phyloP scores from a whole-genome alignment of 2,888 invertebrate genomes.

The Luffia ferchaultella region DNA sequence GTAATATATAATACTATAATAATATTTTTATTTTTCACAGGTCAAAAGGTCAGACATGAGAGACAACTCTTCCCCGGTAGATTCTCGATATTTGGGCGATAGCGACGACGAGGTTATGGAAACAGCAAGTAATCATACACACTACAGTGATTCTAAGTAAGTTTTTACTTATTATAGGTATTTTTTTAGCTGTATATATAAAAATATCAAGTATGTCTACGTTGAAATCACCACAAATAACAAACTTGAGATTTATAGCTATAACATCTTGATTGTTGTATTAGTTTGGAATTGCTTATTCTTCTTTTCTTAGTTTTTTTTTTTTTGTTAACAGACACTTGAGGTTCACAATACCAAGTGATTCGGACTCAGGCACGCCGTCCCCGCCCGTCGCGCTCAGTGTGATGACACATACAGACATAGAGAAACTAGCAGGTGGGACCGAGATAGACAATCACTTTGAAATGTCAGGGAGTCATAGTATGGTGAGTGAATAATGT shows the following conservation, averaged over 20 bases:
- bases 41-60: neutral
- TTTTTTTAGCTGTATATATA: neutral
- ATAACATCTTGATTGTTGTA: too few species aligned
- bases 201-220: too few species aligned
- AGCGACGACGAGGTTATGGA: constrained; percentile 49
- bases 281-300: too few species aligned
- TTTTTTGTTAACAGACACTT: constrained; percentile 29
- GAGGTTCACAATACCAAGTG: constrained; percentile 50
- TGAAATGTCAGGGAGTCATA: constrained; percentile 28
- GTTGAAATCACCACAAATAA: too few species aligned
- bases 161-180: too few species aligned
- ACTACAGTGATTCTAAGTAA: constrained; percentile 46
- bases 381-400: constrained; percentile 28
- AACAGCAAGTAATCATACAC: constrained; percentile 49
- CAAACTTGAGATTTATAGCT: too few species aligned
- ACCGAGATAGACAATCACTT: constrained; percentile 13
- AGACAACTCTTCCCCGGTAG: constrained; percentile 31
- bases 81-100: constrained; percentile 39
- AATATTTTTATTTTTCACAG: neutral
- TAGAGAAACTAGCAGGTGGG: constrained; percentile 11
- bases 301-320: too few species aligned
- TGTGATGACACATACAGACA: neutral
- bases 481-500: constrained; percentile 24
- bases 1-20: neutral
- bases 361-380: constrained; percentile 35